A percentile compares a stretch with the other conserved stretches of the same genome.
Conservation (phyloP, 2,888 invertebrate species). For the Gastrophysa polygoni region DNA sequence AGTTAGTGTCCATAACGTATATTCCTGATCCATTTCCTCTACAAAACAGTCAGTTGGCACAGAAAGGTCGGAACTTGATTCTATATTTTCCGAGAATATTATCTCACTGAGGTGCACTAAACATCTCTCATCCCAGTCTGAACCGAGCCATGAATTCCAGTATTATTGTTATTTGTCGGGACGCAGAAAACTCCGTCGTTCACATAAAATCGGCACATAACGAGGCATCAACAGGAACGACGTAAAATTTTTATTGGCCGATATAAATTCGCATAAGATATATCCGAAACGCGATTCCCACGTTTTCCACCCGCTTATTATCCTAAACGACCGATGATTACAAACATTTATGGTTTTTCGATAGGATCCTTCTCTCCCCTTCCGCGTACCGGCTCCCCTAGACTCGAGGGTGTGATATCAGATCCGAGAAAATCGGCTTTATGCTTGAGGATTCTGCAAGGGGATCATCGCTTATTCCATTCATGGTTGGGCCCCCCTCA, state of each 20-base stretch:
- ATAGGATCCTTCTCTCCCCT: constrained; percentile 9
- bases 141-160: too few species aligned
- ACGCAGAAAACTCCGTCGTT: too few species aligned
- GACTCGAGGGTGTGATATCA: constrained; percentile 21
- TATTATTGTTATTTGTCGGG: too few species aligned
- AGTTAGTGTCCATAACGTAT: too few species aligned
- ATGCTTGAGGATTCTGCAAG: constrained; percentile 10
- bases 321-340: constrained; percentile 21
- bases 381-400: constrained; percentile 8
- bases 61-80: too few species aligned
- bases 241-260: background rate
- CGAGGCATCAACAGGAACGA: background rate
- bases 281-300: constrained; percentile 7
- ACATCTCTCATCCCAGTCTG: too few species aligned
- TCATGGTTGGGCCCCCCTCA: constrained; percentile 1
- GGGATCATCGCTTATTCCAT: constrained; percentile 19
- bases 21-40: too few species aligned
- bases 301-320: constrained; percentile 14
- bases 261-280: background rate
- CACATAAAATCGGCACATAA: background rate
- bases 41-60: too few species aligned
- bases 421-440: constrained; percentile 14
- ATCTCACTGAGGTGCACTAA: too few species aligned
- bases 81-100: too few species aligned
- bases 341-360: constrained; percentile 19